Evolutionary conservation across 2,888 invertebrate genomes (phyloP), one percentile per base, ranked within the genome.

Genomic region (Drepanosiphum platanoidis): DNA sequence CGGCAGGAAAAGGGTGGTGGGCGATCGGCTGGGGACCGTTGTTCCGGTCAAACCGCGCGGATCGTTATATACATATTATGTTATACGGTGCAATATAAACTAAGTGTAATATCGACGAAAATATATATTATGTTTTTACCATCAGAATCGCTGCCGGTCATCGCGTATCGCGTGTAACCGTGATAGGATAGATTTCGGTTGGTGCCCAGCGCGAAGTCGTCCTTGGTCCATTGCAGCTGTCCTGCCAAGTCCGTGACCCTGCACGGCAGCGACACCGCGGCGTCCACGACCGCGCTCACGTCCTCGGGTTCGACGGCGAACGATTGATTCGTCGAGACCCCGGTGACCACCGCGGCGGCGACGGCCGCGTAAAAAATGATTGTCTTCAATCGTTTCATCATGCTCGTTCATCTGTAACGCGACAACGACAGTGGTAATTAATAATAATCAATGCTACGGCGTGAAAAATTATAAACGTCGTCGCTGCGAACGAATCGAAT

Each of bases 101-200:
- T n/a, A 7, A 18, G 52, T 22, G 52, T 39, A 9, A 9, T 39
- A 39, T 39, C 7, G 4, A 39, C 39, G 39, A 4, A 39, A 7
- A 39, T 9, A 9, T 52, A 52, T 3, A 52, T 52, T n/a, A 3
- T 3, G 52, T 39, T 89, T 92, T 91, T 90, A 94, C 97, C 97
- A 93, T 97, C 96, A 90, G 96, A 96, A 89, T 97, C 96, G 89
- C 95, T 96, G 71, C 98, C 98, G 87, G 97, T 95, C 98, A 99
- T 98, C 87, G 95, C 93, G 91, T 98, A 98, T 86, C 98, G 92
- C 87, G 97, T 96, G 90, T 95, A 98, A 64, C 96, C 97, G 75
- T 84, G 83, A 52, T 84, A 84, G 86, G 95, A 95, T 86, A 98
- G 92, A 88, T 96, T 95, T 87, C 98, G 92, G 89, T 97, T 96